A percentile compares a stretch with the other conserved stretches of the same genome.
Evolutionary conservation across 1,140 invertebrate genomes (phyloP).

Genomic region (Aporrectodea caliginosa): DNA sequence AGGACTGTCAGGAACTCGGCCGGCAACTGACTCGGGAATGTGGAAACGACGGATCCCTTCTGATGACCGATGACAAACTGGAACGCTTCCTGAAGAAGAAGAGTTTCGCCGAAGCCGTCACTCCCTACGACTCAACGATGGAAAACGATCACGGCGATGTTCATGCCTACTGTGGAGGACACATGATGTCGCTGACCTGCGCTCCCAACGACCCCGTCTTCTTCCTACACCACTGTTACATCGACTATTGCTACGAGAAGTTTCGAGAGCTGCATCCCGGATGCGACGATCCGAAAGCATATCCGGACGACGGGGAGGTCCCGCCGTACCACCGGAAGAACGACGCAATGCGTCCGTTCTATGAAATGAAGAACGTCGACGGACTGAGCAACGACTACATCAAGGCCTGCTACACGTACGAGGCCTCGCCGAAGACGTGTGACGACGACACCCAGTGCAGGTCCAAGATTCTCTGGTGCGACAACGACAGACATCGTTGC

Average conservation of each 20-base stretch:
- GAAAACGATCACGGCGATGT: conserved; percentile 12
- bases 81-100: not conserved
- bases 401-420: not conserved
- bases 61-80: not conserved
- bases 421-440: not conserved
- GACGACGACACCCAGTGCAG: not conserved
- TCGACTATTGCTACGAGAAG: not conserved
- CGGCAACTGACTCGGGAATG: not conserved
- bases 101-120: not conserved
- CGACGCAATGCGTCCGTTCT: conserved; percentile 5
- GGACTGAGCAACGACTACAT: conserved; percentile 6
- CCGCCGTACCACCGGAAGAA: not conserved
- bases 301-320: not conserved
- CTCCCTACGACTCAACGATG: not conserved
- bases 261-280: not conserved
- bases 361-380: conserved; percentile 9
- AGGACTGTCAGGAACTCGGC: not conserved
- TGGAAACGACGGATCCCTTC: not conserved
- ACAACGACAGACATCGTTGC: not conserved
- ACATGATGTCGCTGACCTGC: conserved; percentile 3
- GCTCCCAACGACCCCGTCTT: conserved; percentile 9
- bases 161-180: not conserved
- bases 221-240: conserved; percentile 9
- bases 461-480: conserved; percentile 11
- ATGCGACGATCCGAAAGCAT: not conserved